Evolutionary conservation across 2,113 vertebrate genomes (phyloP).

Genomic region (Ciconia stormi): DNA sequence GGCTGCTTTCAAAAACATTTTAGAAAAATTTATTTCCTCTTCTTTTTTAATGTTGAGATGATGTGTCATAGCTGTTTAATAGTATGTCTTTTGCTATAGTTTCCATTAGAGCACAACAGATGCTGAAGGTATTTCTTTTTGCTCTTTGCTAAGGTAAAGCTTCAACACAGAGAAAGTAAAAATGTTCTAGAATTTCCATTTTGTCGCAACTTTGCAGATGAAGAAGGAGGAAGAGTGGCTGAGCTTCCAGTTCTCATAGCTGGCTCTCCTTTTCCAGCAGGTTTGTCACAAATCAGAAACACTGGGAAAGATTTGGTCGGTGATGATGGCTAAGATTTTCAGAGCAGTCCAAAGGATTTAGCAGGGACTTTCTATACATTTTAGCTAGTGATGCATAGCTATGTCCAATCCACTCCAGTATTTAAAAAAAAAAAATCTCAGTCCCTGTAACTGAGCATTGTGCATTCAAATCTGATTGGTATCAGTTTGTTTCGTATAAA

Average conservation of each 20-base stretch:
- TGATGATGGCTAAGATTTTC: neutral
- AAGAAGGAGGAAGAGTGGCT: neutral
- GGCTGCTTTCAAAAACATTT: neutral
- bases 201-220: constrained; percentile 1
- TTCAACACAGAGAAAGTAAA: constrained; percentile 52
- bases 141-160: constrained; percentile 43
- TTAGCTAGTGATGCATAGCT: neutral
- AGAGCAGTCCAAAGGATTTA: neutral
- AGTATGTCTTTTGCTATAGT: neutral
- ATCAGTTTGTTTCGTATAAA: neutral
- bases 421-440: neutral
- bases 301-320: neutral
- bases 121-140: neutral
- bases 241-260: constrained; percentile 45
- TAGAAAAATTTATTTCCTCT: neutral
- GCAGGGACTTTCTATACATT: neutral
- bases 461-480: neutral
- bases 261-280: constrained; percentile 34
- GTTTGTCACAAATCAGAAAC: constrained; percentile 7
- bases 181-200: constrained; percentile 51
- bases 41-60: neutral
- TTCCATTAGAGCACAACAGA: neutral
- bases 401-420: neutral
- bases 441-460: neutral
- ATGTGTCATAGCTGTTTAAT: neutral